Conservation (phyloP, 2,113 vertebrate genomes). For the Periophthalmodon schlosseri region DNA sequence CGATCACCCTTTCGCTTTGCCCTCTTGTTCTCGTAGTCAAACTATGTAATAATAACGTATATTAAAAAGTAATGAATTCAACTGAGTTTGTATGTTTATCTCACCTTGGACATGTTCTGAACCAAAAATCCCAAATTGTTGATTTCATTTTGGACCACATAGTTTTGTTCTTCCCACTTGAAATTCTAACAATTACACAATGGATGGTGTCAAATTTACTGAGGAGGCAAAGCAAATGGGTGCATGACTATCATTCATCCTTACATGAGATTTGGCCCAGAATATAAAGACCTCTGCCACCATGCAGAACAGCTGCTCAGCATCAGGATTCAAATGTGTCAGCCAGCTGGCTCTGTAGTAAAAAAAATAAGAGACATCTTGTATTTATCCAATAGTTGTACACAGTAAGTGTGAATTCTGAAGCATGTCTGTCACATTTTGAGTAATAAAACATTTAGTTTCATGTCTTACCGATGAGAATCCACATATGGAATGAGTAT, state of each 20-base stretch:
- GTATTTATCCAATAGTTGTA: constrained; percentile 12
- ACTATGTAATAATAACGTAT: constrained; percentile 39
- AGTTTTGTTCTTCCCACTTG: constrained; percentile 97
- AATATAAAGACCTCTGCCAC: constrained; percentile 94
- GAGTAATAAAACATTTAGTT: neutral
- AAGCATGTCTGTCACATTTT: neutral
- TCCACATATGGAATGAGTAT: constrained; percentile 94
- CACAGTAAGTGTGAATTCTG: constrained; percentile 1
- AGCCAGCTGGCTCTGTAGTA: constrained; percentile 88
- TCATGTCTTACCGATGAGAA: constrained; percentile 83
- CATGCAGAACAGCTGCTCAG: constrained; percentile 90
- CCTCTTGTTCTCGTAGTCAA: constrained; percentile 85
- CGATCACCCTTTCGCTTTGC: constrained; percentile 88
- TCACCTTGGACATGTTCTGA: constrained; percentile 87
- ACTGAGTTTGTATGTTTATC: neutral
- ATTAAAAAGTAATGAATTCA: neutral
- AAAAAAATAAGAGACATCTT: constrained; percentile 26
- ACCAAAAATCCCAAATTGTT: constrained; percentile 92
- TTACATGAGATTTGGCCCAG: constrained; percentile 96
- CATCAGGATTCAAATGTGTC: constrained; percentile 83
- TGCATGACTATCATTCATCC: constrained; percentile 43
- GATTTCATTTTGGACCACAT: constrained; percentile 95
- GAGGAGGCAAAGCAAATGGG: neutral
- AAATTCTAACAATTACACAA: constrained; percentile 82
- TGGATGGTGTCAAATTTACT: neutral